Base-by-base conservation (phyloP, 2,113 vertebrate species). In the Lanius ludovicianus region DNA sequence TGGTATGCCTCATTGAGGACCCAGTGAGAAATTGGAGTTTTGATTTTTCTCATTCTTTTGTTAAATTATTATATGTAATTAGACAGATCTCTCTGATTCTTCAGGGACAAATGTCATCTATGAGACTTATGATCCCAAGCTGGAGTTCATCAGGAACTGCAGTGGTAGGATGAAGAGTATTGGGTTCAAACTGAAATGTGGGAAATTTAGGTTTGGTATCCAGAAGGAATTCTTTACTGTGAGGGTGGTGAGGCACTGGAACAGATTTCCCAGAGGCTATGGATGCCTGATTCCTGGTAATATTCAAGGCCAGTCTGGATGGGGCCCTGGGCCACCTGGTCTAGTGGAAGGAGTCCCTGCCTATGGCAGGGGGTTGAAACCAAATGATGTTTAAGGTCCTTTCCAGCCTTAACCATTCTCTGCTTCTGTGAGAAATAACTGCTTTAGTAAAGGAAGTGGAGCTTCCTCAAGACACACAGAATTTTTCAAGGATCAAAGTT, bases 1-100 rank as follows among this genome's bases (percentile, higher is more conserved):
- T 33, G 16, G 10, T 78, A 25, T 63, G 14, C 19, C n/a, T 25
- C 50, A 14, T 16, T 42, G 15, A 84, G 33, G 16, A 70, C 2
- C 3, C 31, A 71, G 7, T 30, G 14, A 35, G 7, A 19, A 91
- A 21, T 0, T 14, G 2, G 0, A 1, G 16, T 44, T 82, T 63
- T 69, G 5, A 24, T 52, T 70, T 25, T 68, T 49, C 7, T 74
- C 8, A 39, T 46, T 88, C 1, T 33, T 69, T 92, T 85, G 10
- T 21, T 75, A 63, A 79, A 70, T 55, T 55, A 20, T 35, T 20
- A 1, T 15, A 35, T 19, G 13, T 50, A 13, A 27, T 82, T 78
- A 55, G 27, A 71, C 13, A n/a, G 42, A 60, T 25, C 6, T 53
- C 33, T 65, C 35, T 80, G 64, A 20, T 56, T 57, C 31, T 81